Percentiles rank a stretch among this genome's conserved stretches.
Evolutionary conservation across 2,797 vertebrate genomes (phyloP).

Genomic region (Myotis myotis): DNA sequence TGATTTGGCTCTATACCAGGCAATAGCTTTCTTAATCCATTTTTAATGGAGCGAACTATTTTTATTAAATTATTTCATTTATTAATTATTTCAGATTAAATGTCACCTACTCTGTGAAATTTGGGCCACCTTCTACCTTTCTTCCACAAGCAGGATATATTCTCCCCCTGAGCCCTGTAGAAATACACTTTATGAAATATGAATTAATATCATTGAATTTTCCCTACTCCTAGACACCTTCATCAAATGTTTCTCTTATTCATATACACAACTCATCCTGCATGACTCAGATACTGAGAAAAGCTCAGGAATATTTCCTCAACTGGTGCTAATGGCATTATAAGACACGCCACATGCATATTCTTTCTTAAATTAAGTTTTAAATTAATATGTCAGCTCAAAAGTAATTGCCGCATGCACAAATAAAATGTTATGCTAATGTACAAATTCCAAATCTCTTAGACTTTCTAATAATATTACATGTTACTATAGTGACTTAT

Average conservation of each 20-base stretch:
- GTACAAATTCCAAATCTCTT: neutral
- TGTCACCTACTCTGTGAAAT: neutral
- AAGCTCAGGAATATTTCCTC: neutral
- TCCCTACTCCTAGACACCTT: neutral
- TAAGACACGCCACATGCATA: neutral
- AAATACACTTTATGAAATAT: neutral
- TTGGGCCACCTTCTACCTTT: neutral
- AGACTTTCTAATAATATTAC: constrained; percentile 17
- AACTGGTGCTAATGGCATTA: neutral
- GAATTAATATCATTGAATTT: neutral
- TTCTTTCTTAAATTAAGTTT: constrained; percentile 34
- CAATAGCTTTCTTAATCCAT: neutral
- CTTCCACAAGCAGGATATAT: neutral
- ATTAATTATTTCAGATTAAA: constrained; percentile 17
- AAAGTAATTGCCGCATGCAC: neutral
- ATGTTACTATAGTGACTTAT: neutral
- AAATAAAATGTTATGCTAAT: constrained; percentile 3
- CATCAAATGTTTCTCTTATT: neutral
- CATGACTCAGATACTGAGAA: neutral
- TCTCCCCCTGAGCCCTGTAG: neutral
- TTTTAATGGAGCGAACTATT: neutral
- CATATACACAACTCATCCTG: neutral
- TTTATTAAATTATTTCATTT: neutral
- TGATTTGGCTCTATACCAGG: neutral
- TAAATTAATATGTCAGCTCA: neutral